Base-by-base conservation (phyloP, 2,888 invertebrate species). In the Proisotoma minuta region DNA sequence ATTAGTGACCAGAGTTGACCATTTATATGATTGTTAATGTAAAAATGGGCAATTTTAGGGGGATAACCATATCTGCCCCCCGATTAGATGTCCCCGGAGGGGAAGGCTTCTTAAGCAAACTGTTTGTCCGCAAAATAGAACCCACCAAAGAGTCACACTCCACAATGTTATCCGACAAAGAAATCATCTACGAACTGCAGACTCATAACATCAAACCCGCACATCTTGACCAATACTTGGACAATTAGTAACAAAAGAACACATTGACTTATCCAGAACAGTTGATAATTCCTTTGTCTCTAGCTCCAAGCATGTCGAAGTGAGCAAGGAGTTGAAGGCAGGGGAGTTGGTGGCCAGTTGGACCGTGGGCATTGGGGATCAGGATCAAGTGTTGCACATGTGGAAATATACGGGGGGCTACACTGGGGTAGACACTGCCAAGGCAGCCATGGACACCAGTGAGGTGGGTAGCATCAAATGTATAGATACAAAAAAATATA, bases 371-470 rank as follows among this genome's bases (percentile, higher is more conserved):
- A 91, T 93, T 40, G 99, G 99, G 34, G 97, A 98, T 77, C 89
- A 97, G 82, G 98, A 99, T 81, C 98, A 99, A 80, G 93, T 88
- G 20, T 81, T 99, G 65, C 97, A 99, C 79, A 82, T 99, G 60
- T 98, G 97, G 97, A 87, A 89, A 76, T 96, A 93, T 77, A 88
- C 87, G 12, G 93, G 95, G 53, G 98, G 98, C 23, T 98, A 93
- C 76, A 85, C 89, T 76, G 85, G 87, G 74, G 87, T 93, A 74
- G 93, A 93, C 79, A 83, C 84, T 74, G 87, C 89, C 28, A 87
- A 88, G 76, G 81, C 83, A 69, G 78, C 87, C 65, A 82, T 90
- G 54, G 83, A 80, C n/a, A n/a, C n/a, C n/a, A n/a, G n/a, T n/a
- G n/a, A n/a, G n/a, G n/a, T n/a, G n/a, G n/a, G n/a, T n/a, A n/a